Base-by-base conservation (phyloP, 2,113 vertebrate genomes). In the Gopherus evgoodei region DNA sequence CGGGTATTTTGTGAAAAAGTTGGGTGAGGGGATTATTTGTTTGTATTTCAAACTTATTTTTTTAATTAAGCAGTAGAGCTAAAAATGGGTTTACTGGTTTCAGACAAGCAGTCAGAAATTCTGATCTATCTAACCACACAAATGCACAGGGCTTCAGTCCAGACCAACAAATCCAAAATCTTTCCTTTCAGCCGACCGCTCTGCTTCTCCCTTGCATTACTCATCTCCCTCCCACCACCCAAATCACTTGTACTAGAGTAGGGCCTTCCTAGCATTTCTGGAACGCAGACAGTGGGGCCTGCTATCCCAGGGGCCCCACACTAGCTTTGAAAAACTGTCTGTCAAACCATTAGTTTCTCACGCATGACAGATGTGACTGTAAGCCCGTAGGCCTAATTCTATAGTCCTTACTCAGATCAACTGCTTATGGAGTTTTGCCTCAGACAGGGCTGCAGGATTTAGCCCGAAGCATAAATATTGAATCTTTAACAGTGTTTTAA, bases 351-450 rank as follows among this genome's bases (percentile, higher is more conserved):
- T 76, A 9, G 50, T 29, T 81, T 31, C 24, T 50, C 78, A 50
- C 0, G 0, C 13, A 4, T 14, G 25, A 5, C 6, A 4, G 38
- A 52, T 31, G 2, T 0, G 42, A 12, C 42, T 13, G 31, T 6
- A 16, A 16, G 24, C 24, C 42, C 1, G 4, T 7, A 38, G 44
- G 22, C 11, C 59, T 65, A 8, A 4, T 25, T 8, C 83, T 35
- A 25, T 13, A 57, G 52, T 5, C 83, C 17, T 5, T 17, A 8
- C 84, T 50, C 31, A 19, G 42, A 13, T 44, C 5, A 0, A 42
- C 83, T 49, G 16, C 2, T 52, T n/a, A 17, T 0, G 16, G 8
- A 69, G 53, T 7, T 59, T 16, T 69, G 38, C 65, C 76, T n/a
- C 69, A 24, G 85, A 21, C 81, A 53, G 47, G 89, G 79, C 84